Percentiles rank a stretch among this genome's conserved stretches.
phyloP scores from a whole-genome alignment of 2,113 vertebrate species.

The Gymnorhina tibicen region DNA sequence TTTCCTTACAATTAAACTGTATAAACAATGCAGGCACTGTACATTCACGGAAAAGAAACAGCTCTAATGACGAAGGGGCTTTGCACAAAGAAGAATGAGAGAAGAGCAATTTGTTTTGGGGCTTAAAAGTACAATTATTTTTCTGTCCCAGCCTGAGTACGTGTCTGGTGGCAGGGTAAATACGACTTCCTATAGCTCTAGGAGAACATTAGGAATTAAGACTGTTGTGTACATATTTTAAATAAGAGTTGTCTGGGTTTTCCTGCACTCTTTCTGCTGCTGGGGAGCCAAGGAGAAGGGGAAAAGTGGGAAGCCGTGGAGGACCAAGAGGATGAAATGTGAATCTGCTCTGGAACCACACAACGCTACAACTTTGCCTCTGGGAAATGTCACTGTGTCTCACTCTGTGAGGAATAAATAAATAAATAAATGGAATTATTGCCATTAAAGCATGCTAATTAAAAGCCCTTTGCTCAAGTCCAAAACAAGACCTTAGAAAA shows the following conservation, averaged over 20 bases:
- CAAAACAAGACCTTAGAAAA: neutral
- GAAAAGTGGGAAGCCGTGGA: neutral
- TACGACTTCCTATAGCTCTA: neutral
- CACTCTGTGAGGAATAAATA: neutral
- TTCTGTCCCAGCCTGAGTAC: neutral
- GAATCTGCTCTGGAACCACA: neutral
- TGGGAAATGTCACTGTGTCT: neutral
- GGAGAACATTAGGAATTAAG: neutral
- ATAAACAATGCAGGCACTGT: conserved; percentile 52
- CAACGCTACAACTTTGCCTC: neutral
- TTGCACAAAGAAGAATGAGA: neutral
- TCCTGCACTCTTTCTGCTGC: neutral
- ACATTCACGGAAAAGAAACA: neutral
- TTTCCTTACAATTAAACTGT: conserved; percentile 62
- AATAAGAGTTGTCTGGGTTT: neutral
- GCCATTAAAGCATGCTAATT: neutral
- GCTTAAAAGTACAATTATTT: neutral
- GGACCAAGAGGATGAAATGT: fast-evolving
- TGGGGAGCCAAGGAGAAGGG: neutral
- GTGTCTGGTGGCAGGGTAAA: neutral
- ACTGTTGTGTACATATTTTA: neutral
- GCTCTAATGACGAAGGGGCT: conserved; percentile 29
- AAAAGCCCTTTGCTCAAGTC: neutral
- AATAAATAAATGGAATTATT: neutral
- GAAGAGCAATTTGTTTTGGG: neutral